Evolutionary conservation across 2,888 invertebrate species (phyloP).

Genomic region (Lumbricus terrestris): DNA sequence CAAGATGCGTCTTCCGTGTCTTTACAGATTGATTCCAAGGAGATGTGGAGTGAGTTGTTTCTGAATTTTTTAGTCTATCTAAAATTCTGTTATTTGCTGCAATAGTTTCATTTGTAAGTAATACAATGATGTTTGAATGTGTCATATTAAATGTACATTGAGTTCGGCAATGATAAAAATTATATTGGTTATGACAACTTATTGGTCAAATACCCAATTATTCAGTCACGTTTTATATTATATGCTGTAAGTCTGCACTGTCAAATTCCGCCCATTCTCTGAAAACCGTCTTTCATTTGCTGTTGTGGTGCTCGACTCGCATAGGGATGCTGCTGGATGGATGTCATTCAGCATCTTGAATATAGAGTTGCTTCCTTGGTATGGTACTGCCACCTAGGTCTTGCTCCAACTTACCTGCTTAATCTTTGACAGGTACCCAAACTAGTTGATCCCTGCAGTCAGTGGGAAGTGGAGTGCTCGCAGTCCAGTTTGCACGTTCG

Average conservation of each 20-base stretch:
- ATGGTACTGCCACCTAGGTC: no score
- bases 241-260: slow-evolving; percentile 46
- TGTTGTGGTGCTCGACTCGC: slow-evolving; percentile 81
- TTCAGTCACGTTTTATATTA: no score
- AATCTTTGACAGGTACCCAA: no score
- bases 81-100: not conserved
- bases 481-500: no score
- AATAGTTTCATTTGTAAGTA: not conserved
- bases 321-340: slow-evolving; percentile 81
- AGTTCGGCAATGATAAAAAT: not conserved
- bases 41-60: not conserved
- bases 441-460: no score
- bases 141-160: not conserved
- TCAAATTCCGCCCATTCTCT: slow-evolving; percentile 92
- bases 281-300: slow-evolving; percentile 96
- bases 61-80: not conserved
- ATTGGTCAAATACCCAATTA: no score
- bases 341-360: slow-evolving; percentile 95
- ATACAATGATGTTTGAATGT: not conserved
- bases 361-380: no score
- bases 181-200: no score
- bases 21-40: not conserved
- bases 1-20: not conserved
- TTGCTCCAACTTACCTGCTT: no score
- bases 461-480: no score